phyloP scores from a whole-genome alignment of 2,888 invertebrate genomes.

The Trichopria drosophilae region DNA sequence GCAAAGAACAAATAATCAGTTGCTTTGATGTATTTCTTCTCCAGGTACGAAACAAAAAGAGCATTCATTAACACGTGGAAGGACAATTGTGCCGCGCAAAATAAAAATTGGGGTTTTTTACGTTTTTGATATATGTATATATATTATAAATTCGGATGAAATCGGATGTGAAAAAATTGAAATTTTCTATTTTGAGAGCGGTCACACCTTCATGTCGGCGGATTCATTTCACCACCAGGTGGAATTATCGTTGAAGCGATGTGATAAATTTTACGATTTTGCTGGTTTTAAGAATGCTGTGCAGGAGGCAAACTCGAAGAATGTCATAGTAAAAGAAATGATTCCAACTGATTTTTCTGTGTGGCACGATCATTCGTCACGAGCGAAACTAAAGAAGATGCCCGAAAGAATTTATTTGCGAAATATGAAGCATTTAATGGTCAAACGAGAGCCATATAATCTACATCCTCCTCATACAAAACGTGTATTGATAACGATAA shows the following conservation, averaged over 20 bases:
- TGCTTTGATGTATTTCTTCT: slow-evolving; percentile 17
- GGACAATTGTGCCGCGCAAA: no score
- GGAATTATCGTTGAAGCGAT: no score
- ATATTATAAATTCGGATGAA: slow-evolving; percentile 10
- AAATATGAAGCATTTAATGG: slow-evolving; percentile 18
- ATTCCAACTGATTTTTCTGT: slow-evolving; percentile 6
- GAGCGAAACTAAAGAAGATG: slow-evolving; percentile 9
- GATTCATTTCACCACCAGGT: no score
- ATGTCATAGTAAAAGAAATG: neutral
- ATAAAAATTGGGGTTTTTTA: slow-evolving; percentile 3
- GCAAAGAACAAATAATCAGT: slow-evolving; percentile 8
- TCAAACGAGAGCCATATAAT: slow-evolving; percentile 17
- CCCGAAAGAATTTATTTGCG: slow-evolving; percentile 6
- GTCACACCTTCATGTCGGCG: no score
- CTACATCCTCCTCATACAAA: slow-evolving; percentile 7
- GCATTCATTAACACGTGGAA: slow-evolving; percentile 4
- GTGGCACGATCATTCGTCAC: slow-evolving; percentile 13
- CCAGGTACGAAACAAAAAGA: slow-evolving; percentile 10
- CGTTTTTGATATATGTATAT: slow-evolving; percentile 6
- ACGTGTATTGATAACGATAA: no score
- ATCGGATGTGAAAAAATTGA: slow-evolving; percentile 3
- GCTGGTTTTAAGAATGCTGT: slow-evolving; percentile 12
- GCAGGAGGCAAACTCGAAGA: slow-evolving; percentile 10
- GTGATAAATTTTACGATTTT: slow-evolving; percentile 20
- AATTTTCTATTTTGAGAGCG: no score